These are phyloP conservation scores for Nemoura dubitans DNA, from an alignment of 2,888 invertebrate genomes.

Conservation along the genomic window DNA sequence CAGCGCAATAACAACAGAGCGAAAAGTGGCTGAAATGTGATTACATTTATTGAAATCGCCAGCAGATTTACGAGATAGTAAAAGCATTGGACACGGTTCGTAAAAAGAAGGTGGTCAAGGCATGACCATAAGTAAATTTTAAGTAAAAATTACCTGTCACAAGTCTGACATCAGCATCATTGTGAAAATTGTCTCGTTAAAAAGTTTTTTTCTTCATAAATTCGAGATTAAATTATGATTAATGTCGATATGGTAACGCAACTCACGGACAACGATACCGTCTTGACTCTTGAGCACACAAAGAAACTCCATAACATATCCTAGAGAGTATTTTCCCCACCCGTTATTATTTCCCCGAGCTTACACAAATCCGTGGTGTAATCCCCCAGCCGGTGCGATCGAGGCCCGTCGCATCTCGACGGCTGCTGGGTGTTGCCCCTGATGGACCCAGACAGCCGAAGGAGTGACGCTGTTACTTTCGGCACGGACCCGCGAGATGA, in stretches of 20 bases:
- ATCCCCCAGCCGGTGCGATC: neutral
- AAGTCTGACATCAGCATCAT: neutral
- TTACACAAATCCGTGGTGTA: neutral
- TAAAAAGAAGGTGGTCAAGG: neutral
- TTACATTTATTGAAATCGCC: neutral
- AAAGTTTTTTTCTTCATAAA: neutral
- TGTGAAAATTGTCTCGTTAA: neutral
- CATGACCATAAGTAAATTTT: neutral
- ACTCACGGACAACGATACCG: neutral
- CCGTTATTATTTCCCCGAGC: neutral
- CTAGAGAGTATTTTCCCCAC: neutral
- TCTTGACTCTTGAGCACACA: neutral
- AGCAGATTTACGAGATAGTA: neutral
- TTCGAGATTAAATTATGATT: neutral
- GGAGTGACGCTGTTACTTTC: slow-evolving; percentile 24
- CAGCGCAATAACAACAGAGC: neutral
- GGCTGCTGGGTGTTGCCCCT: slow-evolving; percentile 15
- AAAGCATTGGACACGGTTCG: neutral
- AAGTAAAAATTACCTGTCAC: neutral
- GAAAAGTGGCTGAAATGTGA: neutral
- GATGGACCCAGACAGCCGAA: neutral
- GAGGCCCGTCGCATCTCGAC: neutral
- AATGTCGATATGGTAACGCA: neutral
- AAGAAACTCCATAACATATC: neutral
- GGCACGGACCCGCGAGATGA: neutral